Conservation (phyloP, 2,888 invertebrate genomes). For the Kryphioiulus occultus region DNA sequence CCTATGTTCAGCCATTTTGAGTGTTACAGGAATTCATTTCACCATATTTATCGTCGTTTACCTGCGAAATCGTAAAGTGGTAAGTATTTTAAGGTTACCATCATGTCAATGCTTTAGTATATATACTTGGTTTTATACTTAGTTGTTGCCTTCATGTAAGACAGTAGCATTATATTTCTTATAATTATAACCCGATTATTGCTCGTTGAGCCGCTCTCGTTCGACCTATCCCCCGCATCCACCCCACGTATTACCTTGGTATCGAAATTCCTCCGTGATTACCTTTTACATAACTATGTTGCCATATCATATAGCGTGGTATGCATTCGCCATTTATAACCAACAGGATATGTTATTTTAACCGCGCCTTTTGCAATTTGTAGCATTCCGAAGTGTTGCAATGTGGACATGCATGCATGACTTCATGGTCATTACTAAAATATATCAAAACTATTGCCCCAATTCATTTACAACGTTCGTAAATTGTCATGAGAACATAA, state of each 20-base stretch:
- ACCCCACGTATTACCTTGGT: constrained; percentile 24
- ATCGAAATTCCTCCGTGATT: constrained; percentile 9
- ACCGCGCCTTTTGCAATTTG: not conserved
- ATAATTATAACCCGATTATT: not conserved
- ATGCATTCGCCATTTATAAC: not conserved
- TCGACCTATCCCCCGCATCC: not conserved
- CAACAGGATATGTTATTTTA: not conserved
- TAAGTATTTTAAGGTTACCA: constrained; percentile 8
- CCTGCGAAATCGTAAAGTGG: not conserved
- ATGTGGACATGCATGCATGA: not conserved
- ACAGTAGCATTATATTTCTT: not conserved
- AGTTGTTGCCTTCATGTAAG: not conserved
- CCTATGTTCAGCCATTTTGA: constrained; percentile 33
- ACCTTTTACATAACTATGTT: constrained; percentile 8
- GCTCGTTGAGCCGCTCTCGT: not conserved
- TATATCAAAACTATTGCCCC: too few relatives aligned
- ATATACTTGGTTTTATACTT: not conserved
- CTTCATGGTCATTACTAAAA: too few relatives aligned
- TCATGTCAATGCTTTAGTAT: not conserved
- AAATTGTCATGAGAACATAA: too few relatives aligned
- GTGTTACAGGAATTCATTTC: not conserved
- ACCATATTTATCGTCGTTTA: constrained; percentile 4
- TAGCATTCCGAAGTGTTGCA: not conserved
- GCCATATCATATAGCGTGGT: not conserved
- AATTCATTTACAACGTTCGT: too few relatives aligned